phyloP scores from a whole-genome alignment of 2,888 invertebrate species.

The Andrena marginata region DNA sequence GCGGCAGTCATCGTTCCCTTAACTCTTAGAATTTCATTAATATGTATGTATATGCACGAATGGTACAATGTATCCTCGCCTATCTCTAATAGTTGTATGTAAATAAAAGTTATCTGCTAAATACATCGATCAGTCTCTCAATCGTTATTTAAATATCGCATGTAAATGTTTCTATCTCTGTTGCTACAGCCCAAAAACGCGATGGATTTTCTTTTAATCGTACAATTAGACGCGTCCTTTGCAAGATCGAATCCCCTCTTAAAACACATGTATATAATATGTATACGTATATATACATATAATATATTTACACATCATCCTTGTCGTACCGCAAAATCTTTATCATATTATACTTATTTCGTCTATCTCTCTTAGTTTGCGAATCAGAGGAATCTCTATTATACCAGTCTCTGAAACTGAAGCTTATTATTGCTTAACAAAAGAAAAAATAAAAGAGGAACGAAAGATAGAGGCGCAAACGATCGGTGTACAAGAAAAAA shows the following conservation, averaged over 20 bases:
- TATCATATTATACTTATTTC: conserved; percentile 12
- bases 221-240: conserved; percentile 44
- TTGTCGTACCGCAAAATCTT: conserved; percentile 23
- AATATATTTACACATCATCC: conserved; percentile 42
- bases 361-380: conserved; percentile 9
- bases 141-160: conserved; percentile 78
- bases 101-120: conserved; percentile 82
- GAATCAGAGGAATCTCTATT: conserved; percentile 8
- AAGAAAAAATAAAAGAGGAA: not conserved
- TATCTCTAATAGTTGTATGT: conserved; percentile 79
- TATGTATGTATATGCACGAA: conserved; percentile 66
- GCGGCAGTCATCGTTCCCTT: conserved; percentile 80
- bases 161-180: conserved; percentile 57
- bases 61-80: conserved; percentile 73
- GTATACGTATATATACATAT: conserved; percentile 2
- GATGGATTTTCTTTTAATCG: not conserved
- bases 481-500: not conserved
- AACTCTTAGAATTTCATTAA: conserved; percentile 72
- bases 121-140: conserved; percentile 85
- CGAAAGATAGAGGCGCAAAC: conserved; percentile 6
- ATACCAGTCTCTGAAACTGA: not conserved
- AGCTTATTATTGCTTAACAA: conserved; percentile 4
- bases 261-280: conserved; percentile 22
- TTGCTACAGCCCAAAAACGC: conserved; percentile 33
- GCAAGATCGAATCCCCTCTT: conserved; percentile 53